phyloP scores from a whole-genome alignment of 2,888 invertebrate genomes.

The Euplagia quadripunctaria region DNA sequence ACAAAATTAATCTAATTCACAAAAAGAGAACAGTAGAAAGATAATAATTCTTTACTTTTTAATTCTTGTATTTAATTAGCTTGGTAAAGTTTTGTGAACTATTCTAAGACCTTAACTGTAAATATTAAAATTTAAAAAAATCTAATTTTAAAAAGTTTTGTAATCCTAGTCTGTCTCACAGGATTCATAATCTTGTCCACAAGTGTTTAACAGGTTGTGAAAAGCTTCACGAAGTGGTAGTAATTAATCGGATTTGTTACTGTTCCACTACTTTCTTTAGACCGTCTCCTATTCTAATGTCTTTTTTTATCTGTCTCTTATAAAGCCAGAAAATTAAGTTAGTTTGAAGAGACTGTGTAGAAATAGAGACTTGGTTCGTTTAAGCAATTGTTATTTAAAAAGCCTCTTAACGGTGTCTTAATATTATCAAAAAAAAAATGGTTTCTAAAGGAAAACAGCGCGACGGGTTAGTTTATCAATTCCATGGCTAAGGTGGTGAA shows the following conservation, averaged over 20 bases:
- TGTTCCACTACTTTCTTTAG: not conserved
- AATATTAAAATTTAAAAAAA: not conserved
- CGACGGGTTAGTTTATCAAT: too few species aligned
- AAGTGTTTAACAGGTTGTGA: not conserved
- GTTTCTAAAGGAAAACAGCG: too few species aligned
- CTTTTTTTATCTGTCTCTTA: not conserved
- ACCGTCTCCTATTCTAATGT: not conserved
- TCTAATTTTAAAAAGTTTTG: not conserved
- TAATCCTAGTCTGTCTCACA: not conserved
- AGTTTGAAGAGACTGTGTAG: not conserved
- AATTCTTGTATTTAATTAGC: too few species aligned
- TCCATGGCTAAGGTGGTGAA: too few species aligned
- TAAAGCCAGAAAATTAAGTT: not conserved
- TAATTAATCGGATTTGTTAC: not conserved
- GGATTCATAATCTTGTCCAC: not conserved
- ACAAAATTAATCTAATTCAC: too few species aligned
- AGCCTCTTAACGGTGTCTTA: too few species aligned
- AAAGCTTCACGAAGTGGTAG: not conserved
- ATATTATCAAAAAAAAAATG: too few species aligned
- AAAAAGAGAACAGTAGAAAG: too few species aligned
- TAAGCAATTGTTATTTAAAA: too few species aligned
- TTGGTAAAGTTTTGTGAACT: not conserved
- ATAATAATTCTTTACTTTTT: too few species aligned
- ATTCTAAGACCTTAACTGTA: not conserved
- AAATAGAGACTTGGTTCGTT: not conserved